A percentile compares a stretch with the other conserved stretches of the same genome.
These are phyloP conservation scores for Echinops telfairi DNA, from an alignment of 2,113 vertebrate species.

Conservation along the genomic window DNA sequence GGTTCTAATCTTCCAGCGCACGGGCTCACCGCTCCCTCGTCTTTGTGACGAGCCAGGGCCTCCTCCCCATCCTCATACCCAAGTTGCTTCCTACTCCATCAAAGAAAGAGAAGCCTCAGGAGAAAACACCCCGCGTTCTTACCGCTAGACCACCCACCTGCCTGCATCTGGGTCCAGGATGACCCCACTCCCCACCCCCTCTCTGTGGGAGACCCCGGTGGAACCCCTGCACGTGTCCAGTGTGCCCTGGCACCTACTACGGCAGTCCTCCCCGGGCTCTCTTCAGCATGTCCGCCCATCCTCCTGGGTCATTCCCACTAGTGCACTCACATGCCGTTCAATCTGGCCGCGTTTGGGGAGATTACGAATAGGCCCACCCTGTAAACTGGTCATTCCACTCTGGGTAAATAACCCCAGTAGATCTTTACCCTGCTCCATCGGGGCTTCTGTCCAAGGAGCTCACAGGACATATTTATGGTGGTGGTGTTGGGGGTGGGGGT, in stretches of 20 bases:
- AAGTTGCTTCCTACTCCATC: not conserved
- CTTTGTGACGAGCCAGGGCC: not conserved
- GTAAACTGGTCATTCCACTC: not conserved
- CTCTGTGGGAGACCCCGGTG: not conserved
- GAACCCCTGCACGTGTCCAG: too few relatives aligned
- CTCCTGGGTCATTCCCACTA: not conserved
- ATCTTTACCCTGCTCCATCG: not conserved
- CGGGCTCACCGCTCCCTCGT: not conserved
- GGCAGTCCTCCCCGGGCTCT: not conserved
- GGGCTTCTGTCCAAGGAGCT: not conserved
- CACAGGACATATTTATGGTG: not conserved
- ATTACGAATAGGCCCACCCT: not conserved
- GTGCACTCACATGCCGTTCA: not conserved
- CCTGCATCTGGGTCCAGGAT: not conserved
- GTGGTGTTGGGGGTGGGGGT: too few relatives aligned
- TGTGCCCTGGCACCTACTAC: not conserved
- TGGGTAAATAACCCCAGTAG: not conserved
- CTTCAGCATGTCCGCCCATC: not conserved
- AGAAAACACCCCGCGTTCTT: not conserved
- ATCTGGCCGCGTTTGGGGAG: not conserved
- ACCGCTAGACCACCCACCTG: not conserved
- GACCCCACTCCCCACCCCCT: too few relatives aligned
- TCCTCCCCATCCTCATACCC: not conserved
- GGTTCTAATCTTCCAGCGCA: fast-evolving
- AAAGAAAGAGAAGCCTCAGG: not conserved